phyloP scores from a whole-genome alignment of 2,113 vertebrate genomes.

The Tringa solitaria region DNA sequence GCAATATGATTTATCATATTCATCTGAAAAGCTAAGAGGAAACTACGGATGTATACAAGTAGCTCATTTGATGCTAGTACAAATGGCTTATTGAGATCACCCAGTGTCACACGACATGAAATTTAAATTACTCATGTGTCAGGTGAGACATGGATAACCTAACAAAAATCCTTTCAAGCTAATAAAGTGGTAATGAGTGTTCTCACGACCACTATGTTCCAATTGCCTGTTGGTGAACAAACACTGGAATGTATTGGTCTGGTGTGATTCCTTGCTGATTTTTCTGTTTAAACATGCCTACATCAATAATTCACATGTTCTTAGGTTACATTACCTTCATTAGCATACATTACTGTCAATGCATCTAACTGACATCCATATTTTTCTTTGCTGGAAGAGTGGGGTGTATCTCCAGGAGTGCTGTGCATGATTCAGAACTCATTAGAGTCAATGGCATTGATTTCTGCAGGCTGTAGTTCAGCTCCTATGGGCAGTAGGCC shows the following conservation, averaged over 20 bases:
- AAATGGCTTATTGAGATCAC: not conserved
- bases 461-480: conserved; percentile 21
- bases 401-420: not conserved
- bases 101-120: not conserved
- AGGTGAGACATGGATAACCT: not conserved
- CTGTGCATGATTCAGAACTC: conserved; percentile 30
- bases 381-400: conserved; percentile 4
- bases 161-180: not conserved
- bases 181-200: not conserved
- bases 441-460: conserved; percentile 13
- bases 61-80: not conserved
- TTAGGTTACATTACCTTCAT: conserved; percentile 40
- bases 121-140: not conserved
- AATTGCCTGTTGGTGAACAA: conserved; percentile 10
- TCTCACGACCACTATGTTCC: not conserved
- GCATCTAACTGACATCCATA: conserved; percentile 12
- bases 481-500: not conserved
- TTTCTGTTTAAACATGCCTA: conserved; percentile 36
- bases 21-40: not conserved
- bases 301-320: conserved; percentile 60
- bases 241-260: not conserved
- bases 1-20: not conserved
- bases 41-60: not conserved
- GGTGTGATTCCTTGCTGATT: conserved; percentile 3
- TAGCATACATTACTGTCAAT: conserved; percentile 47